phyloP scores from a whole-genome alignment of 2,888 invertebrate species.

The Eurytoma californica region DNA sequence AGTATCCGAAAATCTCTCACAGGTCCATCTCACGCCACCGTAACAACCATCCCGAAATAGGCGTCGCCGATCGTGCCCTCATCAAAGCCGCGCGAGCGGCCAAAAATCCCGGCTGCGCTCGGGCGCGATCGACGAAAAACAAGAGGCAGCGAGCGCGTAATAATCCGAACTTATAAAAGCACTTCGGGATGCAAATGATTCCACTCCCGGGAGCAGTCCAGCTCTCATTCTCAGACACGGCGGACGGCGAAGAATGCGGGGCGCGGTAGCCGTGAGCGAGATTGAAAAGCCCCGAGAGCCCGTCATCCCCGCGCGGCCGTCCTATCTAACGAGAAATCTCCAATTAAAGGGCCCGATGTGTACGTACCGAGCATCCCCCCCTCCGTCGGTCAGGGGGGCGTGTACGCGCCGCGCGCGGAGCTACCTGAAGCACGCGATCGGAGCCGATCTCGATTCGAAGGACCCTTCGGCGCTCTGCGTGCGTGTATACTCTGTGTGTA shows the following conservation, averaged over 20 bases:
- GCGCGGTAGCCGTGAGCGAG: conserved; percentile 35
- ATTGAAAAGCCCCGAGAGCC: background rate
- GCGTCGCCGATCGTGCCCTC: too few relatives aligned
- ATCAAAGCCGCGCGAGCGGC: too few relatives aligned
- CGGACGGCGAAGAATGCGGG: conserved; percentile 44
- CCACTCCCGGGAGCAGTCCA: background rate
- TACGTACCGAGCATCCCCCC: background rate
- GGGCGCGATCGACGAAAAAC: too few relatives aligned
- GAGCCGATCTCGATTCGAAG: background rate
- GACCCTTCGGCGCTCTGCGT: background rate
- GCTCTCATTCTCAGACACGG: conserved; percentile 8
- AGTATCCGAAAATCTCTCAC: too few relatives aligned
- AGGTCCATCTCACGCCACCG: too few relatives aligned
- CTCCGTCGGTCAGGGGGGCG: too few relatives aligned
- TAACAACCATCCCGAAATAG: too few relatives aligned
- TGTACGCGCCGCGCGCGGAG: too few relatives aligned
- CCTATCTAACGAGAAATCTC: conserved; percentile 56
- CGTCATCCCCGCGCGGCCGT: conserved; percentile 14
- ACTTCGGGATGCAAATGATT: conserved; percentile 48
- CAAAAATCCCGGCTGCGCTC: too few relatives aligned
- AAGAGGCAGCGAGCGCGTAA: conserved; percentile 1
- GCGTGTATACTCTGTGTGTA: background rate
- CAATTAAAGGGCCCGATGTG: conserved; percentile 49
- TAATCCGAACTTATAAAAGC: conserved; percentile 46
- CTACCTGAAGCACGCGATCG: too few relatives aligned